Base-by-base conservation (phyloP, 1,140 invertebrate genomes). In the Drosophila trapezifrons region DNA sequence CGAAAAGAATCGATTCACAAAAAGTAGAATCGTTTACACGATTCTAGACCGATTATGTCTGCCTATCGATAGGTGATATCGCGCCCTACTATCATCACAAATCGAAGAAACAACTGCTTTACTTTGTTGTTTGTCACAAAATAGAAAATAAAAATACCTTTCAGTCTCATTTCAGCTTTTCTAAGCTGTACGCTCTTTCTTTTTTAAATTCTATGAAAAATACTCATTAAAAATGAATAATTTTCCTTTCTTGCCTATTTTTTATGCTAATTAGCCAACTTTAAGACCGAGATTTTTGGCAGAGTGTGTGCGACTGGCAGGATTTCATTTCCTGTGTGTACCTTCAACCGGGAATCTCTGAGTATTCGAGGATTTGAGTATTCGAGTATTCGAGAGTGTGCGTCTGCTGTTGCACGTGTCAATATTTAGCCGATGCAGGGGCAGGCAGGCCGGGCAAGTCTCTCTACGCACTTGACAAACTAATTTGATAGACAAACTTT, bases 401-500 rank as follows among this genome's bases (percentile, higher is more conserved):
- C 22, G 25, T 46, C 59, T 60, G 56, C 59, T 55, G 51, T 51
- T 77, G 49, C 70, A 57, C 58, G 63, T 56, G 46, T 60, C 62
- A 69, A 78, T 78, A 78, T 78, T 78, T 78, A 47, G 38, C 35
- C 17, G 52, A 52, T 59, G 63, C 73, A 54, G 65, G 25, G 46
- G 25, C 40, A 46, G 56, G 64, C 32, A 27, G n/a, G 55, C 43
- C 43, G 42, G 45, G 37, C 56, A 58, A 67, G 55, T 65, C 64
- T 54, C 49, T 52, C 51, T 77, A 84, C 83, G 79, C 83, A 83
- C 82, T 86, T 86, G 82, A 86, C 82, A 86, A 86, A 86, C 82
- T 86, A 86, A 86, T 86, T 86, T 86, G 82, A 82, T 86, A 76
- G 62, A 77, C 79, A 86, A 86, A 86, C 82, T 81, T 81, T 77